A percentile compares a stretch with the other conserved stretches of the same genome.
Conservation (phyloP, 2,797 vertebrate species). For the Helarctos malayanus region DNA sequence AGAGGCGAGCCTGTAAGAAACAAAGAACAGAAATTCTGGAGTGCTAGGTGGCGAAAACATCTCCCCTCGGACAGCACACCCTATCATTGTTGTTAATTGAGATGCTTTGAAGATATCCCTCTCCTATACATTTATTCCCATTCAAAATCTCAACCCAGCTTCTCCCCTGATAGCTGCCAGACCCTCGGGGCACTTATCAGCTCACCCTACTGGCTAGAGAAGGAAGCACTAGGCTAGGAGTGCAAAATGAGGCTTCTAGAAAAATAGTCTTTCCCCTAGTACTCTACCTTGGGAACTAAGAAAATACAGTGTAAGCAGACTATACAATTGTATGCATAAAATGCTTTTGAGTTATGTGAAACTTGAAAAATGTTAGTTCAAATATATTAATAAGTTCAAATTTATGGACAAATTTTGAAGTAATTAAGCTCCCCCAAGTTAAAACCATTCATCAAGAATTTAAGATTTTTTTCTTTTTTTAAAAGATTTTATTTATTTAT, state of each 20-base stretch:
- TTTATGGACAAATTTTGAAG: conserved; percentile 43
- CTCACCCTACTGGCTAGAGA: background rate
- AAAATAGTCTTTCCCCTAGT: conserved; percentile 33
- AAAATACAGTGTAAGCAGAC: background rate
- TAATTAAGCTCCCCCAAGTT: conserved; percentile 10
- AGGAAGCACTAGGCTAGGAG: background rate
- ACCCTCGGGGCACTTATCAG: background rate
- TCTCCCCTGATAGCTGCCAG: background rate
- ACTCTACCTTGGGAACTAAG: conserved; percentile 21
- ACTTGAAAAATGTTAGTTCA: conserved; percentile 39
- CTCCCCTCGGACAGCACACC: background rate
- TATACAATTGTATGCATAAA: conserved; percentile 32
- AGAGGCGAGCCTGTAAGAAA: conserved; percentile 95
- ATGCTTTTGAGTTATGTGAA: conserved; percentile 34
- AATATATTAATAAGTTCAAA: conserved; percentile 45
- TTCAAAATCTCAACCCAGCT: background rate
- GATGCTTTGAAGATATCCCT: background rate
- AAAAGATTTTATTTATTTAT: background rate
- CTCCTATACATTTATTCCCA: background rate
- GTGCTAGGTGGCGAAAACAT: background rate
- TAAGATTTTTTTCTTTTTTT: background rate
- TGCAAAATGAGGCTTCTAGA: background rate
- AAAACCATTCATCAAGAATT: conserved; percentile 55
- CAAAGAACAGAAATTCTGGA: conserved; percentile 30
- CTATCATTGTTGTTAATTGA: background rate